A percentile compares a stretch with the other conserved stretches of the same genome.
Evolutionary conservation across 2,888 invertebrate species (phyloP).

Genomic region (Drepana falcataria): DNA sequence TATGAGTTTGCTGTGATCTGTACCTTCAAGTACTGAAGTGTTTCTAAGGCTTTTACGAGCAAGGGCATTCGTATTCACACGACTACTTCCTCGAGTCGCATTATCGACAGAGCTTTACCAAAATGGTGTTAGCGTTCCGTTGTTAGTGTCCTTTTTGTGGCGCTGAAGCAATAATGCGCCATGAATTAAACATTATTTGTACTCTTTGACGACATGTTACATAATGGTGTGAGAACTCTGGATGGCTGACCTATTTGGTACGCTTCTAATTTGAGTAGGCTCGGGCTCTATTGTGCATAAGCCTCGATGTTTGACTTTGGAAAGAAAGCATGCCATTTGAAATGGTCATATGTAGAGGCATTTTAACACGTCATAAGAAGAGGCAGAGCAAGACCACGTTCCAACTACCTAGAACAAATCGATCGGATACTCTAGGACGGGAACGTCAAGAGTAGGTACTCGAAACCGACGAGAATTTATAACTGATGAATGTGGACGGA

Average conservation of each 20-base stretch:
- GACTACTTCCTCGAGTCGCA: slow-evolving; percentile 24
- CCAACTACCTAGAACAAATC: too few species aligned
- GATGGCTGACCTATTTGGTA: slow-evolving; percentile 4
- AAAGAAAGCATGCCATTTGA: too few species aligned
- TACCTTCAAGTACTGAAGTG: neutral
- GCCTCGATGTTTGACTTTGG: neutral
- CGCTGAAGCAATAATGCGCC: slow-evolving; percentile 27
- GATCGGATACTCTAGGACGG: too few species aligned
- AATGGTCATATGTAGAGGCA: too few species aligned
- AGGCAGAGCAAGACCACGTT: too few species aligned
- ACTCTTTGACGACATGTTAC: slow-evolving; percentile 15
- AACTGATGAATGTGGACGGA: too few species aligned
- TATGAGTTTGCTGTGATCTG: neutral
- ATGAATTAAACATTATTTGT: slow-evolving; percentile 54
- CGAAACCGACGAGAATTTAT: too few species aligned
- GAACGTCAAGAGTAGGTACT: too few species aligned
- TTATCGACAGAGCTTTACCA: slow-evolving; percentile 39
- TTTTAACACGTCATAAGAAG: too few species aligned
- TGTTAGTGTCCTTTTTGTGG: slow-evolving; percentile 19
- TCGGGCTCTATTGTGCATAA: neutral
- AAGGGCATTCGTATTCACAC: slow-evolving; percentile 20
- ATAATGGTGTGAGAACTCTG: slow-evolving; percentile 18
- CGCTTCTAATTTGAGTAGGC: slow-evolving; percentile 2
- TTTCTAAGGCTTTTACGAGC: slow-evolving; percentile 22
- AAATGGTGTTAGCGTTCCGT: slow-evolving; percentile 43